These are phyloP conservation scores for Muschampia plurimacula DNA, from an alignment of 2,888 invertebrate genomes.

Conservation along the genomic window DNA sequence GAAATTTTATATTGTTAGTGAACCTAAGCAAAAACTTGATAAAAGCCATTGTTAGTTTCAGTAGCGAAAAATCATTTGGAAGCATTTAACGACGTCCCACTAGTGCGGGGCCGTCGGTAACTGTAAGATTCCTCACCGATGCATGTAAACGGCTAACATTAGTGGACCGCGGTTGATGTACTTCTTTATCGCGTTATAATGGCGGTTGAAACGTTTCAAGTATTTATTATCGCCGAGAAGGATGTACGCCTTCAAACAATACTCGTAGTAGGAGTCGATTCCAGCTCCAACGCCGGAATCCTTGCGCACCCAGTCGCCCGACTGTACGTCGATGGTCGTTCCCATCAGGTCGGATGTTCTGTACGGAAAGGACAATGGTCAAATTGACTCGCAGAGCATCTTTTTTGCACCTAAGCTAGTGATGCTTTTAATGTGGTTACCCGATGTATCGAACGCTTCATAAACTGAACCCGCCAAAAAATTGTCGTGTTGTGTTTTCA, in stretches of 20 bases:
- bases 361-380: slow-evolving; percentile 41
- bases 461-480: not conserved
- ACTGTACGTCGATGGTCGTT: slow-evolving; percentile 98
- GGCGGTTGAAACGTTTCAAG: slow-evolving; percentile 96
- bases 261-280: slow-evolving; percentile 99
- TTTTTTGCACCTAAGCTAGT: not conserved
- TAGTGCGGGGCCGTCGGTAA: not conserved
- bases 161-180: slow-evolving; percentile 98
- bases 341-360: slow-evolving; percentile 96
- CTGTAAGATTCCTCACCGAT: slow-evolving; percentile 77
- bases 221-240: slow-evolving; percentile 94
- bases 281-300: slow-evolving; percentile 99
- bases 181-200: slow-evolving; percentile 98
- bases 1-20: not conserved
- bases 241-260: slow-evolving; percentile 98
- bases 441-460: not conserved
- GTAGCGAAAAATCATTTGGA: not conserved
- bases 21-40: no score
- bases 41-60: no score
- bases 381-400: slow-evolving; percentile 7
- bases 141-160: slow-evolving; percentile 98
- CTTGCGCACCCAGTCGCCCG: slow-evolving; percentile 98
- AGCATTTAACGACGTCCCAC: not conserved
- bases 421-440: not conserved
- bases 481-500: not conserved